These are phyloP conservation scores for Raillietiella orientalis DNA, from an alignment of 2,888 invertebrate genomes.

Conservation along the genomic window DNA sequence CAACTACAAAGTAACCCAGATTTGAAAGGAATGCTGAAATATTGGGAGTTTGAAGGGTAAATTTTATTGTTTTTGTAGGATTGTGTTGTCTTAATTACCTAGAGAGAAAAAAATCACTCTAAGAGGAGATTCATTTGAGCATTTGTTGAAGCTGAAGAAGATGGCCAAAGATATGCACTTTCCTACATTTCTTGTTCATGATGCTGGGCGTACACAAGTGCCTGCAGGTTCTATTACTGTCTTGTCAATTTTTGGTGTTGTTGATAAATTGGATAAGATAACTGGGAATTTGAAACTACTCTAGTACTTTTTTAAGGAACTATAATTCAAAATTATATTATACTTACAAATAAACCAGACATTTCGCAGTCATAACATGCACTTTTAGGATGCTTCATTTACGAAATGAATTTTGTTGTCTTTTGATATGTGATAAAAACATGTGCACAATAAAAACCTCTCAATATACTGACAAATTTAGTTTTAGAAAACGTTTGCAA, in stretches of 20 bases:
- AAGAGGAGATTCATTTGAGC: conserved; percentile 14
- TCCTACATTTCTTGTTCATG: conserved; percentile 16
- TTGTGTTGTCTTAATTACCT: too few relatives aligned
- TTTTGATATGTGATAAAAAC: too few relatives aligned
- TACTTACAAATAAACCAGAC: too few relatives aligned
- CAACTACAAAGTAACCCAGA: conserved; percentile 14
- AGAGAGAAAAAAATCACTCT: conserved; percentile 16
- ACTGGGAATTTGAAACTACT: conserved; percentile 9
- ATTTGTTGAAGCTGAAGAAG: conserved; percentile 14
- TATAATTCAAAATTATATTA: too few relatives aligned
- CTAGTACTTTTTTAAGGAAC: too few relatives aligned
- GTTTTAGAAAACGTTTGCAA: too few relatives aligned
- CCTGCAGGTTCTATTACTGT: conserved; percentile 10
- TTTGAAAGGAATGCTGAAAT: conserved; percentile 12
- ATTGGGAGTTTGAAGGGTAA: conserved; percentile 15
- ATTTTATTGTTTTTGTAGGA: conserved; percentile 4
- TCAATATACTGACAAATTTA: too few relatives aligned
- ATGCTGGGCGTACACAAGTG: conserved; percentile 19
- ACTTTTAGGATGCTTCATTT: too few relatives aligned
- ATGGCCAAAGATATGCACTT: conserved; percentile 13
- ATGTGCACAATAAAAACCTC: too few relatives aligned
- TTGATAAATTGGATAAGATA: conserved; percentile 9
- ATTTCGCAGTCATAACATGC: too few relatives aligned
- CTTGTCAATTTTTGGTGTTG: conserved; percentile 9
- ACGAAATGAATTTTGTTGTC: too few relatives aligned